Percentiles rank a stretch among this genome's conserved stretches.
Conservation (phyloP, 2,113 vertebrate genomes). For the Chaenogobius annularis region DNA sequence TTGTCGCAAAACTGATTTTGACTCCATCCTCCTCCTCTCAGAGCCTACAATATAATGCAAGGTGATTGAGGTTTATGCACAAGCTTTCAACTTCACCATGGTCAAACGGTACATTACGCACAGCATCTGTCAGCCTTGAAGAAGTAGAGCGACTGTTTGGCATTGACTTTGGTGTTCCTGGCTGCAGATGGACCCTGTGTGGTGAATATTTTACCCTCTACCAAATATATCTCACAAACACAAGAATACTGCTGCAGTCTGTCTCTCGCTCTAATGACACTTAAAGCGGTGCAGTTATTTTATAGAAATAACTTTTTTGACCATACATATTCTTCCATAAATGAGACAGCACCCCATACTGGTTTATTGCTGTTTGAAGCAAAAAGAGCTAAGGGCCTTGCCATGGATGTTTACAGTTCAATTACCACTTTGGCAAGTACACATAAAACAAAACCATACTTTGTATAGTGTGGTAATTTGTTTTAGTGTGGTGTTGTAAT, state of each 20-base stretch:
- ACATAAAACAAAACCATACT: not conserved
- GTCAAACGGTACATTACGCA: conserved; percentile 7
- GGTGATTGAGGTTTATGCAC: conserved; percentile 4
- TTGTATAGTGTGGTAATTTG: not conserved
- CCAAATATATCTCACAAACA: not conserved
- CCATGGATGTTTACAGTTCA: not conserved
- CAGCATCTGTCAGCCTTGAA: conserved; percentile 4
- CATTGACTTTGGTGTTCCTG: conserved; percentile 5
- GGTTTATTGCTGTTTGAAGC: not conserved
- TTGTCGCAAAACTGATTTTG: not conserved
- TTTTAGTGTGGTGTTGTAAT: not conserved
- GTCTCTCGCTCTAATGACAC: not conserved
- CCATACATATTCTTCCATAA: not conserved
- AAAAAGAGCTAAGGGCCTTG: not conserved
- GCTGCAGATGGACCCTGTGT: not conserved
- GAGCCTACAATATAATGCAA: not conserved
- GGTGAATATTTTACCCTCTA: conserved; percentile 4
- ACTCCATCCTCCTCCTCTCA: not conserved
- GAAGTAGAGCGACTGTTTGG: not conserved
- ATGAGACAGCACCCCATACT: not conserved
- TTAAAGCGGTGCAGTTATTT: not conserved
- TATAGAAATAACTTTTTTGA: not conserved
- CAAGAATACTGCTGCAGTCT: not conserved
- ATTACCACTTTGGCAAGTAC: not conserved
- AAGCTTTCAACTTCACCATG: conserved; percentile 3